Conservation (phyloP, 2,797 vertebrate genomes). For the Nannoperca australis region DNA sequence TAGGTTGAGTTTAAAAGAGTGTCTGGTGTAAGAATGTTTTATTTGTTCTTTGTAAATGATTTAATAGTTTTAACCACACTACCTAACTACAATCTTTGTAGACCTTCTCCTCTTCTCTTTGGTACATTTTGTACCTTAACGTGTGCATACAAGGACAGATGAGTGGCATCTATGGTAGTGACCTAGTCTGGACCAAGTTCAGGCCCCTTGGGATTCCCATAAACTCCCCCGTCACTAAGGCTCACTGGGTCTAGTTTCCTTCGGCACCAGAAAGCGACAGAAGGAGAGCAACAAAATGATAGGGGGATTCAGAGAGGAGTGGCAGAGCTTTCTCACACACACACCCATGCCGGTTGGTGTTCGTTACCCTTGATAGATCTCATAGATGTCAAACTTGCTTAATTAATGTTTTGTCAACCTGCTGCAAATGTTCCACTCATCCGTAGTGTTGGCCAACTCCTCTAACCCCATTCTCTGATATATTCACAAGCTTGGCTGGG, state of each 20-base stretch:
- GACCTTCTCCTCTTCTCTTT: background rate
- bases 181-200: constrained; percentile 51
- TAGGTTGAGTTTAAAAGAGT: background rate
- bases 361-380: constrained; percentile 19
- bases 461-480: background rate
- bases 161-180: constrained; percentile 43
- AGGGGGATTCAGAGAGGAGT: constrained; percentile 19
- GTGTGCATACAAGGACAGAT: constrained; percentile 46
- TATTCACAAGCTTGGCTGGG: constrained; percentile 12
- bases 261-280: constrained; percentile 60
- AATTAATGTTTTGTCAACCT: constrained; percentile 23
- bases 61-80: background rate
- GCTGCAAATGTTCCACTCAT: constrained; percentile 9
- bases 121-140: constrained; percentile 23
- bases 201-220: constrained; percentile 47
- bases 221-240: constrained; percentile 27
- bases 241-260: constrained; percentile 62
- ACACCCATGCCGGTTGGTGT: constrained; percentile 17
- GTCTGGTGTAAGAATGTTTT: background rate
- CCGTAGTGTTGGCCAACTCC: background rate
- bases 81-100: background rate
- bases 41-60: constrained; percentile 8
- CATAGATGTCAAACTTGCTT: constrained; percentile 13
- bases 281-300: constrained; percentile 32
- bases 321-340: constrained; percentile 16